Evolutionary conservation across 2,113 vertebrate genomes (phyloP), one percentile per base, ranked within the genome.

Genomic region (Ceyx cyanopectus): DNA sequence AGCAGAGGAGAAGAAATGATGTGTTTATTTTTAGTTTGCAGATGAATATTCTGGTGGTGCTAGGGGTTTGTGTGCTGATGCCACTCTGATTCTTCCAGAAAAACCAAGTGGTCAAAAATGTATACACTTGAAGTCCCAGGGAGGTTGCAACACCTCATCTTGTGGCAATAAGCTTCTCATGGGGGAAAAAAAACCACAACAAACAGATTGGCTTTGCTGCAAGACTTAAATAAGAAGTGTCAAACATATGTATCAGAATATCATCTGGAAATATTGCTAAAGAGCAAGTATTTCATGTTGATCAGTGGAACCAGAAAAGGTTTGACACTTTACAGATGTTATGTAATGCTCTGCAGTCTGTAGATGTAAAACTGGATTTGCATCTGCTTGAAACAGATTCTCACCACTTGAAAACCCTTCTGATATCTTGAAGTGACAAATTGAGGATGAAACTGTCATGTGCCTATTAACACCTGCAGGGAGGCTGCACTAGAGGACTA

Each of bases 1-100:
- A 89, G 40, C 45, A 83, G n/a, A 79, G 30, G 27, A 81, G 13
- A 60, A 82, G 2, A 68, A 83, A 84, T 54, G 0, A 70, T 62
- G 61, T 23, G 16, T 70, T 81, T 90, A 67, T 80, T 92, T 94
- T 93, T 86, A 63, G 62, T 65, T 89, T 81, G 11, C 10, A 45
- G 32, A 48, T 84, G 65, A 95, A 89, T 50, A 48, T 63, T 90
- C 84, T 79, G 85, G 54, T 57, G 45, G 54, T 37, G 70, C 48
- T 63, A 53, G 27, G 27, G 22, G 20, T 78, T 86, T n/a, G 30
- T 16, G 6, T 45, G 58, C 54, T 77, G 24, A 40, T 21, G 23
- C 34, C 34, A 76, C 34, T 24, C 45, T 30, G 61, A 57, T 26
- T 67, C 73, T 81, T 87, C 34, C 26, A 24, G 5, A 3, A 70